Evolutionary conservation across 1,140 invertebrate species (phyloP).

Genomic region (Ylistrum balloti): DNA sequence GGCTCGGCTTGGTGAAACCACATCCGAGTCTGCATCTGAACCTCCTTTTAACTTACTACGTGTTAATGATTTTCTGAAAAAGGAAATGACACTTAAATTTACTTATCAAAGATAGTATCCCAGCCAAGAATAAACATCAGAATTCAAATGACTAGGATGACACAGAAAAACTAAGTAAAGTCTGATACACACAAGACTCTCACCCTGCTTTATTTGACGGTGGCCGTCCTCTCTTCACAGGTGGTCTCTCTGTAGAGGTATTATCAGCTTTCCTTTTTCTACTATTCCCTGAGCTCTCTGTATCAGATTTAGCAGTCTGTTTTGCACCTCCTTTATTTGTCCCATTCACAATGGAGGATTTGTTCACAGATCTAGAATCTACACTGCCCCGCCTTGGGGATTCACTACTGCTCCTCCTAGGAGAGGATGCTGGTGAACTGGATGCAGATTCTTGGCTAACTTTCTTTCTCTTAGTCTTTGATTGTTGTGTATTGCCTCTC

Average conservation of each 20-base stretch:
- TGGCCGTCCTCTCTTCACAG: conserved; percentile 56
- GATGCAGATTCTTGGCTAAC: conserved; percentile 49
- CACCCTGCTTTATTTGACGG: conserved; percentile 49
- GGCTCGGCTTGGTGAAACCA: background rate
- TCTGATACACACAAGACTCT: no score
- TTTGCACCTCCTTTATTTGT: conserved; percentile 46
- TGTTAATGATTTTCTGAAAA: conserved; percentile 37
- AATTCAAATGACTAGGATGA: no score
- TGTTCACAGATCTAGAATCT: conserved; percentile 49
- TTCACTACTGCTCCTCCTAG: conserved; percentile 44
- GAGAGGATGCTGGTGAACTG: conserved; percentile 47
- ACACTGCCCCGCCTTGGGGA: background rate
- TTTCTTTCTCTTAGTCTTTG: conserved; percentile 35
- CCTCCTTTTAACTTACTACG: conserved; percentile 43
- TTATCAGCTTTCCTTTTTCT: conserved; percentile 47
- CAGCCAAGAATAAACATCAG: no score
- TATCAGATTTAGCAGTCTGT: conserved; percentile 44
- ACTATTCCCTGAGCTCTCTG: conserved; percentile 31
- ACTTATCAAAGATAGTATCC: no score
- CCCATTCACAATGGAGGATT: conserved; percentile 49
- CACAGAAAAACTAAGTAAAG: no score
- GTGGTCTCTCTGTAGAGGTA: conserved; percentile 48
- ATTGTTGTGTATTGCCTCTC: conserved; percentile 45
- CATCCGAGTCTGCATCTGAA: conserved; percentile 50
- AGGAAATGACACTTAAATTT: no score